These are phyloP conservation scores for Drosophila quinaria DNA, from an alignment of 2,888 invertebrate genomes.

Conservation along the genomic window DNA sequence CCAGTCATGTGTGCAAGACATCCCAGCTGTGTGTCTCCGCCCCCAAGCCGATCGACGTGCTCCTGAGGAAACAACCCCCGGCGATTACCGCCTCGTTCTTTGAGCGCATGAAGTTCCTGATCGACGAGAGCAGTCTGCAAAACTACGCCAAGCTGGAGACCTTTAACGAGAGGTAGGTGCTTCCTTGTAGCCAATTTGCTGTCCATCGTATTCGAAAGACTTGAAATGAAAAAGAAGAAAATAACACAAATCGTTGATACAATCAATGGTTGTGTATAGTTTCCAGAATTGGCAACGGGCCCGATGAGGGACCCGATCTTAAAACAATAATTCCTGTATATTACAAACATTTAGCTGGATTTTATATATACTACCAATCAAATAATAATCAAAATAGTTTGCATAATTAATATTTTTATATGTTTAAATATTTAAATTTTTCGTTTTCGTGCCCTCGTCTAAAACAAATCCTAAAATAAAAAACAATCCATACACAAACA, in stretches of 20 bases:
- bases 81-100: slow-evolving; percentile 99
- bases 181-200: slow-evolving; percentile 65
- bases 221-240: slow-evolving; percentile 18
- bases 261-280: slow-evolving; percentile 55
- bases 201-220: slow-evolving; percentile 21
- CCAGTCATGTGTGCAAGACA: slow-evolving; percentile 92
- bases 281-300: slow-evolving; percentile 65
- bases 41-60: slow-evolving; percentile 97
- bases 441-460: slow-evolving; percentile 85
- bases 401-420: slow-evolving; percentile 81
- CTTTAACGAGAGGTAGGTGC: slow-evolving; percentile 97
- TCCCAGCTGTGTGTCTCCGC: slow-evolving; percentile 97
- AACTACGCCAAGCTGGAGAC: slow-evolving; percentile 98
- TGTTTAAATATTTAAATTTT: slow-evolving; percentile 80
- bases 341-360: slow-evolving; percentile 66
- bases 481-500: slow-evolving; percentile 61
- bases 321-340: slow-evolving; percentile 56
- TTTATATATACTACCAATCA: slow-evolving; percentile 45
- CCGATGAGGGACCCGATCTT: slow-evolving; percentile 29
- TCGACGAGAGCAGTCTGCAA: slow-evolving; percentile 99
- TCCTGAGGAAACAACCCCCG: slow-evolving; percentile 97
- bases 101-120: slow-evolving; percentile 98
- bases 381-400: slow-evolving; percentile 80
- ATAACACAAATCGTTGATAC: slow-evolving; percentile 24
- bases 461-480: slow-evolving; percentile 71